These are phyloP conservation scores for Ptychodera flava DNA, from an alignment of 35 echinoderm and acorn worm genomes.

Conservation along the genomic window DNA sequence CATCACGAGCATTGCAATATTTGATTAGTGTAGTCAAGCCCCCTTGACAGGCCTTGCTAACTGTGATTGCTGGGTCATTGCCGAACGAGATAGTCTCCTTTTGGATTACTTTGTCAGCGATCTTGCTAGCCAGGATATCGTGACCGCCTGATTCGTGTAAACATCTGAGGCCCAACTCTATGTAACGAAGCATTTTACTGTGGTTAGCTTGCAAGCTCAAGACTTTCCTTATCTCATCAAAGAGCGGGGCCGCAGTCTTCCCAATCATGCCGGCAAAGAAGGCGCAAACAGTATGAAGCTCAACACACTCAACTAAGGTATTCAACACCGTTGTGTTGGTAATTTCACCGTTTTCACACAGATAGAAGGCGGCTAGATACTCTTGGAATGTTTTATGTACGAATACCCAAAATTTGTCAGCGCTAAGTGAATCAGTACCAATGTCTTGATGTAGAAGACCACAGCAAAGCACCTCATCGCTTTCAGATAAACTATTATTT, in stretches of 20 bases:
- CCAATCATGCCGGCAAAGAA: not conserved
- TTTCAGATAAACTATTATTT: not conserved
- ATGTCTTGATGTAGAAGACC: not conserved
- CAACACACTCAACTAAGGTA: not conserved
- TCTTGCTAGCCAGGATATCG: not conserved
- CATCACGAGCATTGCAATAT: no score
- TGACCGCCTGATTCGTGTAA: not conserved
- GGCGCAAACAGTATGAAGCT: not conserved
- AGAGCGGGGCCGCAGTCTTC: not conserved
- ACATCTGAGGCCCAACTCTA: not conserved
- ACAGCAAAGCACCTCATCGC: not conserved
- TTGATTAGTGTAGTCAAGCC: no score
- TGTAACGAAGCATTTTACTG: not conserved
- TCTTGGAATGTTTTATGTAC: not conserved
- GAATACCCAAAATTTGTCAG: not conserved
- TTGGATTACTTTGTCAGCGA: not conserved
- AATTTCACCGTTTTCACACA: not conserved
- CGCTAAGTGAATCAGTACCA: not conserved
- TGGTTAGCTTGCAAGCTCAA: not conserved
- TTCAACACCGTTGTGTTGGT: not conserved
- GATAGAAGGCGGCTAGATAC: not conserved
- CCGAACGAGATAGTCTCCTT: not conserved
- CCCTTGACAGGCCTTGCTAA: no score
- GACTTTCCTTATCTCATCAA: not conserved
- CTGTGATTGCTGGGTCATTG: no score